Percentiles rank a stretch among this genome's conserved stretches.
Conservation (phyloP, 2,797 vertebrate genomes). For the Allobates femoralis region DNA sequence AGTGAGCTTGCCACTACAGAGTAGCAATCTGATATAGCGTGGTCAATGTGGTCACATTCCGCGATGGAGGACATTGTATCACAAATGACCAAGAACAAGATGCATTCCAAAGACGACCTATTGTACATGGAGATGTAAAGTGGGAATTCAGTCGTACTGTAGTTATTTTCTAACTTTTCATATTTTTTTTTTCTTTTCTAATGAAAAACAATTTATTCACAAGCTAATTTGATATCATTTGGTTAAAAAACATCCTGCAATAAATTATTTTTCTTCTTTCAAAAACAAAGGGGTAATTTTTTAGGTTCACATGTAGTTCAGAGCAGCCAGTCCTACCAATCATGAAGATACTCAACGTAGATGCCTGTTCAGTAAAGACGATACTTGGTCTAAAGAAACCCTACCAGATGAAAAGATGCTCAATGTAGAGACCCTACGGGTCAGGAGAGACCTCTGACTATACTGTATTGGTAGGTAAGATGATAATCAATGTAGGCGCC, state of each 20-base stretch:
- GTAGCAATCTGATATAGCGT: constrained; percentile 60
- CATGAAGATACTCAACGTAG: no score
- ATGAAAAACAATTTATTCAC: constrained; percentile 26
- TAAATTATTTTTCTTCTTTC: constrained; percentile 56
- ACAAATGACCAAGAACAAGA: constrained; percentile 35
- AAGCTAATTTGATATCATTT: background rate
- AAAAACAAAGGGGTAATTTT: background rate
- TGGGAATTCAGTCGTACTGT: constrained; percentile 8
- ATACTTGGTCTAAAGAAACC: background rate
- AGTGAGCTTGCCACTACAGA: constrained; percentile 68
- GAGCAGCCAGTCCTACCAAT: background rate
- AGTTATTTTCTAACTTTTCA: background rate
- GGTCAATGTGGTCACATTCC: constrained; percentile 18
- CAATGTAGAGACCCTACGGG: background rate
- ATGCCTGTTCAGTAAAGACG: no score
- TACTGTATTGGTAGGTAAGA: no score
- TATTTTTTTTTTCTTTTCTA: constrained; percentile 23
- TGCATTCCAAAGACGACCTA: constrained; percentile 59
- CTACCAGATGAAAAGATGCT: background rate
- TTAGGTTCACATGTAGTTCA: no score
- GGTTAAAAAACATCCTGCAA: constrained; percentile 38
- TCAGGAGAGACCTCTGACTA: no score
- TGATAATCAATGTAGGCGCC: background rate
- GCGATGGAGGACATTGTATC: background rate
- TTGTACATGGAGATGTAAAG: constrained; percentile 50